phyloP scores from a whole-genome alignment of 37 sponge, comb jelly and placozoan species.

The Oopsacas minuta region DNA sequence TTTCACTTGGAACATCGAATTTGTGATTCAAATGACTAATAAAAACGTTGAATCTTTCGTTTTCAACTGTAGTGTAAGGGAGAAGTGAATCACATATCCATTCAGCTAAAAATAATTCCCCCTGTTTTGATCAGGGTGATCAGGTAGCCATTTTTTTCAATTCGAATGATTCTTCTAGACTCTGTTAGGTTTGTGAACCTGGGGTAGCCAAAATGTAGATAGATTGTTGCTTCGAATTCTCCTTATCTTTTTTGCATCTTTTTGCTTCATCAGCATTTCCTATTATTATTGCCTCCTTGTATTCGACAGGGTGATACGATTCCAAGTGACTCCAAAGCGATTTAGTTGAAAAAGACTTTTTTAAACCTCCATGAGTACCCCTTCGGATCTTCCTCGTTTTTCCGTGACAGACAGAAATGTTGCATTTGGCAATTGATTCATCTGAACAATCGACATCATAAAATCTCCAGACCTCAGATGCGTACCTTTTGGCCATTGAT shows the following conservation, averaged over 20 bases:
- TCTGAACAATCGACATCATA: conserved; percentile 2
- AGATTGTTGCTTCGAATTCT: neutral
- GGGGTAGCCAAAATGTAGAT: neutral
- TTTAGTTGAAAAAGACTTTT: conserved; percentile 12
- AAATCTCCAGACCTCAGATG: conserved; percentile 5
- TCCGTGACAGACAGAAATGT: neutral
- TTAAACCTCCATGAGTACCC: conserved; percentile 11
- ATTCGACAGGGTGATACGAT: neutral
- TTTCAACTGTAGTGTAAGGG: conserved; percentile 19
- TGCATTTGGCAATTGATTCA: neutral
- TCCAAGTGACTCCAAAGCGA: conserved; percentile 14
- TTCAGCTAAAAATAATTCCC: neutral
- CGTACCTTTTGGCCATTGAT: neutral
- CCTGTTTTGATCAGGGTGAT: neutral
- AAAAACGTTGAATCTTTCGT: conserved; percentile 12
- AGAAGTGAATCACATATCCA: conserved; percentile 16
- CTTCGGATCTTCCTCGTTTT: conserved; percentile 10
- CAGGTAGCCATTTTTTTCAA: neutral
- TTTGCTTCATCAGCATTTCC: conserved; percentile 10
- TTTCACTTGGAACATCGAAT: conserved; percentile 20
- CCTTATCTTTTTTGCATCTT: neutral
- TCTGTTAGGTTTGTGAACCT: neutral
- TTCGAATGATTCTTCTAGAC: conserved; percentile 1
- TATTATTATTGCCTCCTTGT: conserved; percentile 16
- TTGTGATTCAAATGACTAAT: neutral